A percentile compares a stretch with the other conserved stretches of the same genome.
Evolutionary conservation across 2,888 invertebrate genomes (phyloP).

Genomic region (Agrotis segetum): DNA sequence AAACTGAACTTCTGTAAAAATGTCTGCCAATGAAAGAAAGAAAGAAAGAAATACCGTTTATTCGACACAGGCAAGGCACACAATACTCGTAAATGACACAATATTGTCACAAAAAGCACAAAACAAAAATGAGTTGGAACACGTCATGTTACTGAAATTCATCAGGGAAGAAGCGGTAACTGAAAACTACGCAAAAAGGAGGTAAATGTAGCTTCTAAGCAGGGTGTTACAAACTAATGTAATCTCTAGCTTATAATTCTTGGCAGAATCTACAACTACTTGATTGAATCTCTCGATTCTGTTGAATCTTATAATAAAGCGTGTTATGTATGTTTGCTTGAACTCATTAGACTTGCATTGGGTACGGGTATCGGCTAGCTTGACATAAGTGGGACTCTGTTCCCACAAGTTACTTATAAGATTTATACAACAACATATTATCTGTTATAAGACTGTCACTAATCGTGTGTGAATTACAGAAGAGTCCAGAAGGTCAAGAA

Average conservation of each 20-base stretch:
- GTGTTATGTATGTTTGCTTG: constrained; percentile 54
- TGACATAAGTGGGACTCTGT: constrained; percentile 15
- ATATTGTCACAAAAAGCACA: too few species aligned
- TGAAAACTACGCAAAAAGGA: too few species aligned
- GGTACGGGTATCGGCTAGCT: constrained; percentile 22
- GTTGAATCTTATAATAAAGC: constrained; percentile 39
- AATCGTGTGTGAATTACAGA: neutral
- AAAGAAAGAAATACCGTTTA: too few species aligned
- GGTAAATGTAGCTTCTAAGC: neutral
- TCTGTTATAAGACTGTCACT: neutral
- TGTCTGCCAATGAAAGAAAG: too few species aligned
- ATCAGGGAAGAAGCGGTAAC: neutral
- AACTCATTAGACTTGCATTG: constrained; percentile 54
- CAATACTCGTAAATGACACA: too few species aligned
- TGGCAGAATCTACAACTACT: constrained; percentile 12
- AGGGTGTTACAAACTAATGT: neutral
- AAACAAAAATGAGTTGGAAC: too few species aligned
- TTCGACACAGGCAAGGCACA: too few species aligned
- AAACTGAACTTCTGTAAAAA: neutral
- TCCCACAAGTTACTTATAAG: constrained; percentile 31
- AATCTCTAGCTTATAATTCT: constrained; percentile 21
- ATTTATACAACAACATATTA: constrained; percentile 1
- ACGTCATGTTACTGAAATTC: too few species aligned
- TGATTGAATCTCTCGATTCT: constrained; percentile 37
- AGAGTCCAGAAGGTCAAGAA: neutral